Evolutionary conservation across 2,797 vertebrate genomes (phyloP), one percentile per base, ranked within the genome.

Genomic region (Strix occidentalis): DNA sequence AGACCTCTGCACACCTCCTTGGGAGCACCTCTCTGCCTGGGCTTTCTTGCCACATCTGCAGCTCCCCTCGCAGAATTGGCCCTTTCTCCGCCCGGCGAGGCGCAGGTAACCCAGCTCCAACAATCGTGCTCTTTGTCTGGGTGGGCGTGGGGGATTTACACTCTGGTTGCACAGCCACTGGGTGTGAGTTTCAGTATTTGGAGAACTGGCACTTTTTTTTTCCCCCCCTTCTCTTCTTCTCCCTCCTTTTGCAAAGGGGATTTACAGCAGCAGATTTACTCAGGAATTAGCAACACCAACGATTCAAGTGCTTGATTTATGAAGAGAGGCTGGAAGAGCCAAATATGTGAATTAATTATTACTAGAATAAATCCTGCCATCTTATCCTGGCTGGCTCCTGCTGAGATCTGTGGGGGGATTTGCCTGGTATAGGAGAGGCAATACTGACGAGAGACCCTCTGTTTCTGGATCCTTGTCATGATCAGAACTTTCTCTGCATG

Each of bases 51-150:
- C 97, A 89, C 98, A 96, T 97, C 97, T 93, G 97, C 97, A 84
- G 94, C 97, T 94, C 93, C 84, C 94, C 94, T 94, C 70, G 92
- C 97, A 74, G 86, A 50, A 87, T 45, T 95, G 26, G 96, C 96
- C 60, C 84, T 35, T 93, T 89, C 95, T 58, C 83, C 86, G 72
- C 96, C 96, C 79, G 92, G 84, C 87, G 18, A 54, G 93, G 87
- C 28, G 58, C 96, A 97, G 98, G 98, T 98, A 98, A 98, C 96
- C 94, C 93, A 61, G 94, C 97, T 91, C 91, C 96, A 97, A 97
- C 97, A 97, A 97, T 97, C 89, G 93, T 21, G 25, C 90, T 95
- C 97, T 97, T 97, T 97, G 97, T 97, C 95, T 87, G 94, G 96
- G 96, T 96, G 97, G 96, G 96, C 82, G 94, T 90, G 95, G 96